Conservation (phyloP, 2,797 vertebrate species). For the Helostoma temminkii region DNA sequence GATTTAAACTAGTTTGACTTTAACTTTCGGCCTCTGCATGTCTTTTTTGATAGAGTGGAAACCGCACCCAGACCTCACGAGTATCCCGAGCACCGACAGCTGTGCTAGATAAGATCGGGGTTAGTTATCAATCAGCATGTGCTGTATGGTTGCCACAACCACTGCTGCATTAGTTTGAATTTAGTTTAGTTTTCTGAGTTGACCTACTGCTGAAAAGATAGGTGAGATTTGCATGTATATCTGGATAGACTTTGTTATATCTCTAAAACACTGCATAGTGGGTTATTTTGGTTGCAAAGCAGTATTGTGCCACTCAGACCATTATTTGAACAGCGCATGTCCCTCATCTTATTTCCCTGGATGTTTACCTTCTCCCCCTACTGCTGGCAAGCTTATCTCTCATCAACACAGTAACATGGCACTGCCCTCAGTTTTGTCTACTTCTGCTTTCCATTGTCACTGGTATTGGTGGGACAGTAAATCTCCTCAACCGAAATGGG, state of each 20-base stretch:
- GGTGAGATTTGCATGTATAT: conserved; percentile 9
- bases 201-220: conserved; percentile 13
- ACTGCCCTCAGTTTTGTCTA: conserved; percentile 54
- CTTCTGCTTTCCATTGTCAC: conserved; percentile 65
- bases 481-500: conserved; percentile 46
- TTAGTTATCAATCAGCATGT: conserved; percentile 27
- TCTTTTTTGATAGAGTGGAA: conserved; percentile 48
- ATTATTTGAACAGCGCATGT: conserved; percentile 71
- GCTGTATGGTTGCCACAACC: conserved; percentile 27
- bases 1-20: conserved; percentile 66
- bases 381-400: conserved; percentile 60
- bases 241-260: conserved; percentile 27
- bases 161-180: conserved; percentile 8
- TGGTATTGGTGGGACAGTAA: conserved; percentile 53
- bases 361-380: conserved; percentile 74
- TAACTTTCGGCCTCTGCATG: conserved; percentile 32
- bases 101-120: conserved; percentile 70
- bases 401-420: conserved; percentile 65
- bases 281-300: conserved; percentile 27
- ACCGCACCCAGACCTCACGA: conserved; percentile 73
- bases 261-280: conserved; percentile 27
- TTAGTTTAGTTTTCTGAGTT: neutral
- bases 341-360: conserved; percentile 69
- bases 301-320: conserved; percentile 52
- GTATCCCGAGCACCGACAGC: conserved; percentile 56